Evolutionary conservation across 2,888 invertebrate species (phyloP).

Genomic region (Galerucella nymphaeae): DNA sequence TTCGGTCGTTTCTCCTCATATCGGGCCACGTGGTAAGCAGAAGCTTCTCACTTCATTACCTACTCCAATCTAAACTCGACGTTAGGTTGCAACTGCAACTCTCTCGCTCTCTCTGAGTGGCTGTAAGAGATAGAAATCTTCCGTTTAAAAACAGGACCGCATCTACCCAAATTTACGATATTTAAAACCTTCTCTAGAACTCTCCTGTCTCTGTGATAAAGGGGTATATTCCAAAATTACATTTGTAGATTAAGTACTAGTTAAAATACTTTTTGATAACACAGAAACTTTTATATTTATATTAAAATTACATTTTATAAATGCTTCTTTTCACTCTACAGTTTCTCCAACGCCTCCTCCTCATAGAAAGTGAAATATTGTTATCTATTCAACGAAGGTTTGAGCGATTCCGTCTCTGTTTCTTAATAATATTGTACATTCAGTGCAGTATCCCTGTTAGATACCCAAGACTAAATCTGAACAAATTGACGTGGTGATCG

Average conservation of each 20-base stretch:
- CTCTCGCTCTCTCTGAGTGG: background rate
- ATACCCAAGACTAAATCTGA: conserved; percentile 5
- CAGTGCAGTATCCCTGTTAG: background rate
- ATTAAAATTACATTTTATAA: too few species aligned
- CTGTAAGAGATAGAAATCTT: background rate
- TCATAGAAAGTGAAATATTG: too few species aligned
- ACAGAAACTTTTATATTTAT: too few species aligned
- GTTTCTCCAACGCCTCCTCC: too few species aligned
- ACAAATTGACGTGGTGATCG: conserved; percentile 24
- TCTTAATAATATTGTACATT: conserved; percentile 9
- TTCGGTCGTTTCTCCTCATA: background rate
- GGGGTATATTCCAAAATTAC: too few species aligned
- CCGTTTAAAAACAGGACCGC: background rate
- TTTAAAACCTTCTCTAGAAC: background rate
- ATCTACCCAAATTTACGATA: background rate
- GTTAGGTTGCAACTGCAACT: conserved; percentile 6
- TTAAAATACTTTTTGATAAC: too few species aligned
- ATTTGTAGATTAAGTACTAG: too few species aligned
- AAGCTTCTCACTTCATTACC: conserved; percentile 16
- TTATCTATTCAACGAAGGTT: too few species aligned
- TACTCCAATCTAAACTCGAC: background rate
- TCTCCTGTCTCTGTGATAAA: too few species aligned
- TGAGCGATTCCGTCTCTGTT: conserved; percentile 1
- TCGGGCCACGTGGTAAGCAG: conserved; percentile 16
- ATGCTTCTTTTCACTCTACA: too few species aligned